phyloP scores from a whole-genome alignment of 1,140 invertebrate genomes.

The Calliphora vicina region DNA sequence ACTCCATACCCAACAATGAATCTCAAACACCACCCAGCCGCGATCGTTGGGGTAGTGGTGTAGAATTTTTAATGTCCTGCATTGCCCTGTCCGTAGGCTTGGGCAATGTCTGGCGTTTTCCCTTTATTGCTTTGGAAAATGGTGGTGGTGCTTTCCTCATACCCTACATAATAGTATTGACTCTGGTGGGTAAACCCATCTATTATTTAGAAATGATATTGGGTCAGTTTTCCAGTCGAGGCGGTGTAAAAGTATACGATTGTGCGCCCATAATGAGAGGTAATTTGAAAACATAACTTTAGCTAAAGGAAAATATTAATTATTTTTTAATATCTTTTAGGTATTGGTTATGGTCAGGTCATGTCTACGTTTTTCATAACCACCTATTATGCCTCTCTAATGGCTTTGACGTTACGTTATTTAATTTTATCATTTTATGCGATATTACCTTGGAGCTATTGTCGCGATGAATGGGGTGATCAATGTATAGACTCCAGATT shows the following conservation, averaged over 20 bases:
- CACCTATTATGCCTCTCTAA: slow-evolving; percentile 76
- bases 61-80: slow-evolving; percentile 89
- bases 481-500: slow-evolving; percentile 61
- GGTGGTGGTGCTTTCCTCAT: slow-evolving; percentile 78
- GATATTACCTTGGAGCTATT: slow-evolving; percentile 73
- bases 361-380: slow-evolving; percentile 74
- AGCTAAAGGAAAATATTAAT: background rate
- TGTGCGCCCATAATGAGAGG: slow-evolving; percentile 67
- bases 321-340: slow-evolving; percentile 64
- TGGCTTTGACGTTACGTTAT: slow-evolving; percentile 75
- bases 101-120: slow-evolving; percentile 74
- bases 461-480: slow-evolving; percentile 68
- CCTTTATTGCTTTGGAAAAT: slow-evolving; percentile 84
- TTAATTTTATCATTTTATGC: slow-evolving; percentile 71
- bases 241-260: slow-evolving; percentile 70
- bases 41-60: slow-evolving; percentile 80
- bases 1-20: background rate
- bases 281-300: slow-evolving; percentile 45
- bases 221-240: slow-evolving; percentile 75
- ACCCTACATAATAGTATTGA: slow-evolving; percentile 83
- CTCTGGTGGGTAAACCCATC: slow-evolving; percentile 85
- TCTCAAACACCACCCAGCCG: slow-evolving; percentile 59
- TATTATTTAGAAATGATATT: slow-evolving; percentile 85
- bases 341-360: slow-evolving; percentile 78
- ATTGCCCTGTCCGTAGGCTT: slow-evolving; percentile 89